Evolutionary conservation across 2,113 vertebrate species (phyloP), one percentile per base, ranked within the genome.

Genomic region (Electrona antarctica): DNA sequence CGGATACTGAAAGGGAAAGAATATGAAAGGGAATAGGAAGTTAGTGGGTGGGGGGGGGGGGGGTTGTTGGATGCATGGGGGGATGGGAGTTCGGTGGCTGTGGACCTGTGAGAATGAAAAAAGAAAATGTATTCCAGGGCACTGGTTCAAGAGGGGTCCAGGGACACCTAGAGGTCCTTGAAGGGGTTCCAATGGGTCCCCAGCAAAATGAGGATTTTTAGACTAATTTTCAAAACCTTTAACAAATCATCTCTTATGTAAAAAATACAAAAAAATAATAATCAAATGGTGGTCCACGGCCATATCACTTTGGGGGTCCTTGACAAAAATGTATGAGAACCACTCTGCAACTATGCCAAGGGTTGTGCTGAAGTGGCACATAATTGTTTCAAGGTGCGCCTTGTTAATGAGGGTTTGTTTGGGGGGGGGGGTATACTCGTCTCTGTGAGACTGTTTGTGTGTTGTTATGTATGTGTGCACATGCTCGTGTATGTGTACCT

Each of bases 11-110:
- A 88, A 57, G 78, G 66, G 80, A 64, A 78, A 83, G 82, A 81
- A 86, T 87, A 85, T 78, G 72, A 88, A 91, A 85, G 73, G 73
- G 81, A 41, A 89, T 82, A 86, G 89, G 90, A 91, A 88, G 81
- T 87, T 73, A 80, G 66, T 69, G 60, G 83, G 80, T 41, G 15
- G 67, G 56, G 9, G 47, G 9, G 13, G 46, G 6, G 41, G 50
- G 60, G n/a, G 46, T 14, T 21, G 81, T 64, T 79, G 70, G 74
- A 7, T 80, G 74, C 8, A 76, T 74, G 58, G 61, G 67, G 65
- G 77, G 56, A 49, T 51, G 74, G 62, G 57, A 46, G 68, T 52
- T 7, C 51, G 62, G 64, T 72, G 86, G 80, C 76, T 60, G 57
- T 76, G 79, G 73, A 82, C 77, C 11, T 45, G 78, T 85, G 85